Base-by-base conservation (phyloP, 2,888 invertebrate genomes). In the Sicus ferrugineus region DNA sequence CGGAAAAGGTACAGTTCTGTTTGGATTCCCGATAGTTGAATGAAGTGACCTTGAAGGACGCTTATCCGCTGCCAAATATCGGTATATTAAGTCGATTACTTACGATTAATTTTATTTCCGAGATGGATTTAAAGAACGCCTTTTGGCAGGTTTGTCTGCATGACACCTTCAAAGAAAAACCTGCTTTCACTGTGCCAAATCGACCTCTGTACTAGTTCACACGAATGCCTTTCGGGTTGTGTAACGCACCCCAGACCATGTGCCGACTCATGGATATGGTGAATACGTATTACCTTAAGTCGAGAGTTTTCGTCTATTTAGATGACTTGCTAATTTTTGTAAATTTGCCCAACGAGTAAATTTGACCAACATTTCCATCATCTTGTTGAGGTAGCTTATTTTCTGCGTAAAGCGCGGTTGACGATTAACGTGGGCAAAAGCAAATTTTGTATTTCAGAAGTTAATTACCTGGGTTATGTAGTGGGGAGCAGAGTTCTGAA, bases 231-330 rank as follows among this genome's bases (percentile, higher is more conserved):
- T n/a, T n/a, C n/a, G n/a, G n/a, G n/a, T n/a, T n/a, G n/a, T n/a
- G n/a, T n/a, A n/a, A n/a, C n/a, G n/a, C n/a, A n/a, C 68, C 72
- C 2, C 70, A 69, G 19, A 68, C 68, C 14, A 69, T 72, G 69
- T 73, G 70, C 28, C 46, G 70, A 6, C 66, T 74, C 14, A 74
- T 74, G 70, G 74, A 74, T 50, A 61, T 69, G 48, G 69, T 73
- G 11, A 70, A 72, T 28, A 71, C 70, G 11, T 48, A 67, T 14
- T 68, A 64, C 2, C 28, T 75, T 9, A 59, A 64, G 7, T 64
- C 69, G 58, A 28, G 21, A 1, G 69, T 73, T 2, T 73, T 72
- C 38, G 70, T 67, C 0, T 70, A 71, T 54, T 30, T 75, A 0
- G 72, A 74, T 19, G 75, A 75, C 38, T 56, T 73, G 9, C 34